Evolutionary conservation across 2,113 vertebrate species (phyloP).

Genomic region (Odontesthes bonariensis): DNA sequence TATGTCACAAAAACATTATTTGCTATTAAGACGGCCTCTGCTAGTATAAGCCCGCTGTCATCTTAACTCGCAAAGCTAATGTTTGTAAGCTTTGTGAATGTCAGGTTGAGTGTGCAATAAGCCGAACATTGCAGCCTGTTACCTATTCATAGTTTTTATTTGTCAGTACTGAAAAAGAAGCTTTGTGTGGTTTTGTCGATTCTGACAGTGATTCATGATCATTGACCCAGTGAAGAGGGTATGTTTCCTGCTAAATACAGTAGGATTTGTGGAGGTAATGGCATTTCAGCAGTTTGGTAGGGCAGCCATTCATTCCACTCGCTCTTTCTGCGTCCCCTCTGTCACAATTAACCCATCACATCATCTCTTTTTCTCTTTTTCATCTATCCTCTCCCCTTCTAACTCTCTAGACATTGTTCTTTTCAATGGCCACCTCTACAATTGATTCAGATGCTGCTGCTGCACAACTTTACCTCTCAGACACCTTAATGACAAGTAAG

Average conservation of each 20-base stretch:
- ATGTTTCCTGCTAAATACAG: constrained; percentile 36
- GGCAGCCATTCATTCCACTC: constrained; percentile 36
- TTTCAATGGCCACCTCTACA: constrained; percentile 47
- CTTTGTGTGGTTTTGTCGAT: not conserved
- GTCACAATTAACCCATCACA: constrained; percentile 12
- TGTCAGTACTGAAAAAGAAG: constrained; percentile 28
- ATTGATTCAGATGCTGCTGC: constrained; percentile 9
- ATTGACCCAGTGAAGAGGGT: constrained; percentile 22
- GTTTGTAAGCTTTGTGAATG: constrained; percentile 24
- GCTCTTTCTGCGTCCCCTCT: constrained; percentile 11
- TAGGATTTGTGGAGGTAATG: constrained; percentile 57
- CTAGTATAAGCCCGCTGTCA: constrained; percentile 31
- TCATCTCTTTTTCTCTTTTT: not conserved
- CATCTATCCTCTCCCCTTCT: not conserved
- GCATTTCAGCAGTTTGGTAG: constrained; percentile 62
- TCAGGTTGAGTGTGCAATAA: constrained; percentile 23
- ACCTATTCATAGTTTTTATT: constrained; percentile 47
- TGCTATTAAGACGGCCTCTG: constrained; percentile 34
- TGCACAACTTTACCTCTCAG: constrained; percentile 51
- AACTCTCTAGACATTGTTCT: constrained; percentile 7
- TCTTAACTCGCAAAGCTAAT: constrained; percentile 7
- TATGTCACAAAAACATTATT: constrained; percentile 32
- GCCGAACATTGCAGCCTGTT: not conserved
- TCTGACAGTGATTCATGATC: constrained; percentile 17
- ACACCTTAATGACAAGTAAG: constrained; percentile 14